phyloP scores from a whole-genome alignment of 2,797 vertebrate species.

The Varecia variegata region DNA sequence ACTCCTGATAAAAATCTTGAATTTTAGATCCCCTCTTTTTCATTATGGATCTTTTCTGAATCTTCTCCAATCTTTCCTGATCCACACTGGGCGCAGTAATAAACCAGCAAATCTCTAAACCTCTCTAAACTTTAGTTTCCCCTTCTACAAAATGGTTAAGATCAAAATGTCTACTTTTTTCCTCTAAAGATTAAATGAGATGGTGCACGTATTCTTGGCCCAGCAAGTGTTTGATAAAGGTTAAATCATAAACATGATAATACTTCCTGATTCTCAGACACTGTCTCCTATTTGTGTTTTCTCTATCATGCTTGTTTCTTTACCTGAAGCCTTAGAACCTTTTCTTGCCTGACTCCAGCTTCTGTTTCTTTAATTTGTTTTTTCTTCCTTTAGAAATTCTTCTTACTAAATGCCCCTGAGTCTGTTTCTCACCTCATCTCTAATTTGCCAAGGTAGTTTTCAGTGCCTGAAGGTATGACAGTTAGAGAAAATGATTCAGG shows the following conservation, averaged over 20 bases:
- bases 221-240: neutral
- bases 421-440: slow-evolving; percentile 37
- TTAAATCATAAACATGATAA: neutral
- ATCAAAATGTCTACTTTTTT: neutral
- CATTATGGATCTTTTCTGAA: neutral
- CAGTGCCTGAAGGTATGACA: neutral
- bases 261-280: neutral
- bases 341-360: neutral
- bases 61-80: neutral
- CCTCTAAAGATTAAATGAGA: neutral
- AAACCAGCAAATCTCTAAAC: neutral
- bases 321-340: neutral
- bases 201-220: neutral
- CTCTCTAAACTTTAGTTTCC: neutral
- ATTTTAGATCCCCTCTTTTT: neutral
- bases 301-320: neutral
- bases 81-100: neutral
- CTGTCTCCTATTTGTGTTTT: neutral
- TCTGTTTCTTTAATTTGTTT: neutral
- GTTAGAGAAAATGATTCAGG: neutral
- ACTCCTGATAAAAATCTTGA: neutral
- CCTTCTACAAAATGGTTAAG: neutral
- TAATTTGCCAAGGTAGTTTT: neutral
- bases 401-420: neutral
- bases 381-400: neutral